phyloP scores from a whole-genome alignment of 2,888 invertebrate genomes.

The Mimas tiliae region DNA sequence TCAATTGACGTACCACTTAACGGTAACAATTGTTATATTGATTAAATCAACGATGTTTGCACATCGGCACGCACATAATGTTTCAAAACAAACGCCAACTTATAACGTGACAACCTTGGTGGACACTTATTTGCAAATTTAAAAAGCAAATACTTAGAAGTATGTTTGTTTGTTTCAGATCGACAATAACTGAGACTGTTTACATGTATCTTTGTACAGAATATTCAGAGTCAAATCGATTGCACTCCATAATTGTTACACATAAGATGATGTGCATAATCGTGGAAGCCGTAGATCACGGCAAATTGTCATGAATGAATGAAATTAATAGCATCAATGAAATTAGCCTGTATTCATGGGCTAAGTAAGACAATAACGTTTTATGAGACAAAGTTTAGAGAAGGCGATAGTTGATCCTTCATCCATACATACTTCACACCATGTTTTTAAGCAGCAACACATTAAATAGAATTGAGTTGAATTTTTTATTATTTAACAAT shows the following conservation, averaged over 20 bases:
- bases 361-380: too few species aligned
- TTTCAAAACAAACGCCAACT: conserved; percentile 32
- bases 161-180: conserved; percentile 29
- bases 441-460: too few species aligned
- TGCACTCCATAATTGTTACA: not conserved
- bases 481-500: too few species aligned
- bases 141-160: conserved; percentile 26
- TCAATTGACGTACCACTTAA: conserved; percentile 58
- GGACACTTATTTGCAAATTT: conserved; percentile 27
- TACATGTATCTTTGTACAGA: not conserved
- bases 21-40: conserved; percentile 49
- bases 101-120: conserved; percentile 34
- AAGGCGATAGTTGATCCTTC: too few species aligned
- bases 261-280: too few species aligned
- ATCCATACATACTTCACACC: too few species aligned
- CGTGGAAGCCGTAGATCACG: too few species aligned
- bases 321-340: too few species aligned
- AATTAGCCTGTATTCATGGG: too few species aligned
- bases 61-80: conserved; percentile 28
- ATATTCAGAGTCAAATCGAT: not conserved
- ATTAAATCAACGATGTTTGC: conserved; percentile 54
- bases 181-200: conserved; percentile 25
- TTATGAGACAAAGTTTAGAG: too few species aligned
- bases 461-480: too few species aligned
- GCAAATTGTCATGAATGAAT: too few species aligned